These are phyloP conservation scores for Heptranchias perlo DNA, from an alignment of 2,113 vertebrate species.

Conservation along the genomic window DNA sequence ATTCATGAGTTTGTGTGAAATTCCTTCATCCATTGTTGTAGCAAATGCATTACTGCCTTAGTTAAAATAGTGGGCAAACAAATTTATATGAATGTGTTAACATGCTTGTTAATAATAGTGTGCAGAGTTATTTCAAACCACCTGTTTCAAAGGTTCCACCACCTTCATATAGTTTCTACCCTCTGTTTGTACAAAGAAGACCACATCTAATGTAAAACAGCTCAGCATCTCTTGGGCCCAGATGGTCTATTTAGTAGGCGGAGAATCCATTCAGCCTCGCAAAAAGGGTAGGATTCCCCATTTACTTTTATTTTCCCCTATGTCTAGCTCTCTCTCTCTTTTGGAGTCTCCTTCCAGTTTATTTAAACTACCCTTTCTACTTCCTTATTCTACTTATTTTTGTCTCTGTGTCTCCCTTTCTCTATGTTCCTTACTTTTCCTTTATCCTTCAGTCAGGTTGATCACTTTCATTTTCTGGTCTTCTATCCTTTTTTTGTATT, in stretches of 20 bases:
- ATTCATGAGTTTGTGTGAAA: neutral
- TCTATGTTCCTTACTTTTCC: neutral
- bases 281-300: neutral
- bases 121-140: neutral
- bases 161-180: neutral
- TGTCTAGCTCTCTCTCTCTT: neutral
- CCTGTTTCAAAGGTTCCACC: constrained; percentile 8
- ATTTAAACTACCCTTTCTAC: neutral
- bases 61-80: neutral
- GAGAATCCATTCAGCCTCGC: neutral
- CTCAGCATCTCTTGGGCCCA: neutral
- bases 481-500: neutral
- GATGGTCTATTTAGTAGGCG: constrained; percentile 4
- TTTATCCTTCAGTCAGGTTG: neutral
- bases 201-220: constrained; percentile 29
- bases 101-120: neutral
- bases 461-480: neutral
- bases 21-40: neutral
- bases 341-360: neutral
- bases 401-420: neutral
- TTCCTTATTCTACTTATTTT: neutral
- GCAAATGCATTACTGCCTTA: neutral
- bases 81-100: constrained; percentile 4
- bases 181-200: neutral
- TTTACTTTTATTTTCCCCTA: neutral